Percentiles rank a stretch among this genome's conserved stretches.
Conservation (phyloP, 2,797 vertebrate species). For the Danio kyathit region DNA sequence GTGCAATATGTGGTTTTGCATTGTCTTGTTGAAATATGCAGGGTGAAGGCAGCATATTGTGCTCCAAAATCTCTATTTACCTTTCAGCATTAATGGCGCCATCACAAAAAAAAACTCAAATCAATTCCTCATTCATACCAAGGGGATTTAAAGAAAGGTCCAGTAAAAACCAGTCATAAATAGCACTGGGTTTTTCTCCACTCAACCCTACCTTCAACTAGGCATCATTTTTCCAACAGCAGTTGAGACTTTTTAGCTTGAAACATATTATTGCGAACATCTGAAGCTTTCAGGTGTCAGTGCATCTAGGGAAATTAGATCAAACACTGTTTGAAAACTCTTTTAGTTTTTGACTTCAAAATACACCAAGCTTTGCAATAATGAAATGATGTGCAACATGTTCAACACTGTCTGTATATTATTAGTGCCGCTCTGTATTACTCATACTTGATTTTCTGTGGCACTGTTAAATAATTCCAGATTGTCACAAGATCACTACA, state of each 20-base stretch:
- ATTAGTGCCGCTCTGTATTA: slow-evolving; percentile 12
- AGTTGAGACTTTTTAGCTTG: background rate
- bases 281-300: background rate
- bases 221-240: background rate
- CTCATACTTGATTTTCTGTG: slow-evolving; percentile 11
- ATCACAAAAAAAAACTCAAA: too few relatives aligned
- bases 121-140: too few relatives aligned
- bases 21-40: too few relatives aligned
- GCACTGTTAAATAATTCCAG: background rate
- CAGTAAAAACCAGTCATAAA: too few relatives aligned
- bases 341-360: background rate
- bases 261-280: slow-evolving; percentile 1
- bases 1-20: too few relatives aligned
- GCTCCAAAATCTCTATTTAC: too few relatives aligned
- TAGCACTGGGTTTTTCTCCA: too few relatives aligned
- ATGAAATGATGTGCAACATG: background rate
- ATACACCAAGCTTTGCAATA: background rate
- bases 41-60: too few relatives aligned
- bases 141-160: too few relatives aligned
- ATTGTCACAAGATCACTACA: background rate
- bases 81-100: too few relatives aligned
- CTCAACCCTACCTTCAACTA: background rate
- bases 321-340: slow-evolving; percentile 1
- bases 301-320: background rate
- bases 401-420: slow-evolving; percentile 8